Evolutionary conservation across 2,888 invertebrate genomes (phyloP), one percentile per base, ranked within the genome.

Genomic region (Kuschelorhynchus macadamiae): DNA sequence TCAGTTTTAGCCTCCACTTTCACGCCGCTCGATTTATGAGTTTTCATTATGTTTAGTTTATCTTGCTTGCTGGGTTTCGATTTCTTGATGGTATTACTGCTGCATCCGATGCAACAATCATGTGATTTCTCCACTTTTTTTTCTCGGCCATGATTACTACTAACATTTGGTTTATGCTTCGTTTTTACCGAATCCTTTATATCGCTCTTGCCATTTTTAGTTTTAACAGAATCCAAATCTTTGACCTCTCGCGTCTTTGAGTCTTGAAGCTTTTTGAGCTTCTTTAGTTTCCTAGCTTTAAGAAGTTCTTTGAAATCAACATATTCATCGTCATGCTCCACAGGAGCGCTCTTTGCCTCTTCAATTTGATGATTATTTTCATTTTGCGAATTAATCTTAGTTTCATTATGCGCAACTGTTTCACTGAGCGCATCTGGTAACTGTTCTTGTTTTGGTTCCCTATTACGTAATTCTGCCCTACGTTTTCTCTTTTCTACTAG

Each of bases 281-380:
- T 78, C 41, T 75, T 77, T 49, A 77, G 39, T 52, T 76, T 78
- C 46, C 78, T 72, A 8, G 76, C 76, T 56, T 71, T 71, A 21
- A 78, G 42, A 11, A 78, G 64, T 42, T 77, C 77, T 53, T 73
- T 75, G 39, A 78, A 76, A 32, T 75, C 75, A 1, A 75, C 76
- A 49, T 73, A 76, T 21, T 77, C 77, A 1, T 78, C 77, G 5
- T 74, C 70, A 14, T 53, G 16, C 36, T 59, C 67, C n/a, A 9
- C 41, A 14, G 32, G 25, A 4, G 25, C 53, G 1, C 21, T 36
- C 7, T 56, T 62, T 2, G 2, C 5, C 11, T 33, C 14, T 47
- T 11, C n/a, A 30, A 8, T 21, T n/a, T n/a, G n/a, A 14, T 61
- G 25, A 25, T 7, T 25, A 8, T 56, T 25, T 7, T 5, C n/a